A percentile compares a stretch with the other conserved stretches of the same genome.
Evolutionary conservation across 2,888 invertebrate species (phyloP).

Genomic region (Ochropleura leucogaster): DNA sequence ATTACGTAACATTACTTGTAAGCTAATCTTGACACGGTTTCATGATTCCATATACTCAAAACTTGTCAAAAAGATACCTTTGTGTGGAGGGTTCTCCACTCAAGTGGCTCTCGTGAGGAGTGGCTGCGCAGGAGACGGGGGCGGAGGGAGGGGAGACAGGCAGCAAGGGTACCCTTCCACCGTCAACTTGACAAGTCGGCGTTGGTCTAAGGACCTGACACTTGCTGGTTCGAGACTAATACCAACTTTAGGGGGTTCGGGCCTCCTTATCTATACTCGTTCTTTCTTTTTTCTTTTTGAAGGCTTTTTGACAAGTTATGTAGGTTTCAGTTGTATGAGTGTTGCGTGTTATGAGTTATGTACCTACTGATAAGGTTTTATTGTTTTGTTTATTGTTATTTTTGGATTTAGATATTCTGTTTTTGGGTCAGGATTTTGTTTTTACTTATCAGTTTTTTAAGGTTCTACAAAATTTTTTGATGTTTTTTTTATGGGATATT

Average conservation of each 20-base stretch:
- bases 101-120: slow-evolving; percentile 60
- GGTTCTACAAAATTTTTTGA: not conserved
- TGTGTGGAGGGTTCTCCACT: slow-evolving; percentile 67
- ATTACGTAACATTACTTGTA: slow-evolving; percentile 31
- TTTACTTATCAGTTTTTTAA: not conserved
- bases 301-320: slow-evolving; percentile 25
- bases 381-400: not conserved
- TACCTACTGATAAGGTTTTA: not conserved
- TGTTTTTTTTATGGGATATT: not conserved
- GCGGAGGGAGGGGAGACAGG: slow-evolving; percentile 55
- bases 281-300: slow-evolving; percentile 38
- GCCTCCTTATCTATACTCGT: slow-evolving; percentile 76
- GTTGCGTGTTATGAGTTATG: not conserved
- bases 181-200: slow-evolving; percentile 88
- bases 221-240: slow-evolving; percentile 85
- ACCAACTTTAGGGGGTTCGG: slow-evolving; percentile 81
- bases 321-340: not conserved
- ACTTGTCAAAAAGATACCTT: slow-evolving; percentile 85
- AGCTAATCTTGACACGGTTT: slow-evolving; percentile 73
- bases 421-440: not conserved
- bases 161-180: slow-evolving; percentile 77
- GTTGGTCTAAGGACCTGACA: slow-evolving; percentile 78
- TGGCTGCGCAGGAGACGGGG: slow-evolving; percentile 54
- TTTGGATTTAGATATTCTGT: not conserved
- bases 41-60: slow-evolving; percentile 64